Base-by-base conservation (phyloP, 2,113 vertebrate species). In the Rhea pennata region DNA sequence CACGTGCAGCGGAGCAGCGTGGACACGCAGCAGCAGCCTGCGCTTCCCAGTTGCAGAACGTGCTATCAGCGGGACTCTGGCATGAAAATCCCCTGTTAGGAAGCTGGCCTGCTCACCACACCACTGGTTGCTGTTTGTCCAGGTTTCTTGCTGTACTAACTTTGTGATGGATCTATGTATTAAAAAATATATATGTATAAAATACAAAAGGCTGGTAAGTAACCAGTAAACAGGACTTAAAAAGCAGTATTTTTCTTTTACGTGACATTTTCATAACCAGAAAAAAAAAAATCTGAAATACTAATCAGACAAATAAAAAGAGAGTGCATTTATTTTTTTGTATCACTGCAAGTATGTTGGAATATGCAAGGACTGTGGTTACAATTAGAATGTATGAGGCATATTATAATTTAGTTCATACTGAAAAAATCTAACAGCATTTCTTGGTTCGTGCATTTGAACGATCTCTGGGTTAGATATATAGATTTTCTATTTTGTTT, bases 341-440 rank as follows among this genome's bases (percentile, higher is more conserved):
- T 98, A 98, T 98, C 98, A 98, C 97, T 98, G 98, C 95, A 98
- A 98, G 98, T 98, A 98, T 98, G 98, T 98, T 98, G 98, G 98
- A 98, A 98, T 99, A 99, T 99, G 98, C 99, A 99, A 99, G 98
- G 98, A 98, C 97, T 98, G 97, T 98, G 98, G 97, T 97, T 98
- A 97, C 98, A 98, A 98, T 97, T 98, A 99, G 98, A 99, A 99
- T 99, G 99, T 99, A 99, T 98, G 98, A 99, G 98, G 98, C 97
- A 97, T 98, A 98, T 98, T 98, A 98, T 98, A 98, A 98, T 98
- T 99, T 99, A 98, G 98, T 98, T 98, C 98, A 98, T 98, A 95
- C 97, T 97, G 98, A 97, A 97, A 92, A 95, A 88, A 97, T 98
- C 96, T 98, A 98, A 98, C 98, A 97, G 96, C 97, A 98, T 98